Base-by-base conservation (phyloP, 2,113 vertebrate species). In the Alethe castanea region DNA sequence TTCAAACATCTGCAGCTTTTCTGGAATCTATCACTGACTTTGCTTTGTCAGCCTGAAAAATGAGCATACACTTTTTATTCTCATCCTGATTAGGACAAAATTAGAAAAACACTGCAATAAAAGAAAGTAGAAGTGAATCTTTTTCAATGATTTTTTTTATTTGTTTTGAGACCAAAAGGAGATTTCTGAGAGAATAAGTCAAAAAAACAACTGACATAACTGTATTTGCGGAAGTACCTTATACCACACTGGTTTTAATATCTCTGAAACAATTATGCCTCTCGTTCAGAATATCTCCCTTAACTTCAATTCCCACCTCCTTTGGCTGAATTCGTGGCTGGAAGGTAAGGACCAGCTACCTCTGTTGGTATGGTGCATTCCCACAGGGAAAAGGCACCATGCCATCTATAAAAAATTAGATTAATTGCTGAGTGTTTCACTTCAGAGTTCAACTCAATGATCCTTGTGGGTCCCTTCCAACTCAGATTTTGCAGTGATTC, bases 291-390 rank as follows among this genome's bases (percentile, higher is more conserved):
- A 23, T 50, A 66, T n/a, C 8, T 66, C 12, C 12, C 8, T 36
- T 70, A 50, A 33, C 4, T 52, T 93, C 40, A 19, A 18, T 5
- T 53, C 4, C 8, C 20, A 24, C 5, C 0, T 70, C 4, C 44
- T 33, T 31, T 36, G 40, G 3, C 23, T 91, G 11, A 2, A 0
- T 29, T 87, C 1, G 2, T 42, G 35, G 11, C 13, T 74, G 19
- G 7, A 67, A 85, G 44, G 14, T 47, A 26, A 71, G 15, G 14
- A 16, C 5, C n/a, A 72, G 5, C 12, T 50, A 22, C 33, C 38
- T 50, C 36, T 69, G 1, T 9, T 44, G 14, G 8, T 29, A 45
- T 31, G 7, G 5, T 83, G 20, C 8, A 9, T 19, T 12, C 25
- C 23, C 22, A 53, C 35, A 42, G 22, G 28, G 13, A 74, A 64